Evolutionary conservation across 2,797 vertebrate genomes (phyloP).

Genomic region (Anas bahamensis): DNA sequence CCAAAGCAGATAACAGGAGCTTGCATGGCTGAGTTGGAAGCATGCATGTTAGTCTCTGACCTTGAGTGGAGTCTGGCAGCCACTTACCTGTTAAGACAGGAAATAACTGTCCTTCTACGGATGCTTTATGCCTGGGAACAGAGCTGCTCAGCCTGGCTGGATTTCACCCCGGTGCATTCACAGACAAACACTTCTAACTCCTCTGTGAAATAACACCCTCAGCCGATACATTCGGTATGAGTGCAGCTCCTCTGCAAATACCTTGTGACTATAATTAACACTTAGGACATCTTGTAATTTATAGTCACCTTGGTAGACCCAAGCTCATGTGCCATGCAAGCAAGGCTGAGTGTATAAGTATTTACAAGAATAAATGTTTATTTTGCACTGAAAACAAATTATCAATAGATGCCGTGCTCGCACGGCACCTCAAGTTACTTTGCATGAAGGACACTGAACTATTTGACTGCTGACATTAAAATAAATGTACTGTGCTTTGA

Average conservation of each 20-base stretch:
- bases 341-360: neutral
- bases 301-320: neutral
- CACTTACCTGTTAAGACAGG: constrained; percentile 45
- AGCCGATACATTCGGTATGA: neutral
- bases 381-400: neutral
- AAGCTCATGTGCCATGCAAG: neutral
- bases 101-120: neutral
- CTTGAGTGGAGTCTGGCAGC: constrained; percentile 12
- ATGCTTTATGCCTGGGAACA: neutral
- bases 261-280: neutral
- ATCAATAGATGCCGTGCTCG: neutral
- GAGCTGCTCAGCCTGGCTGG: neutral
- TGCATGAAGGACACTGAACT: neutral
- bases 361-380: neutral
- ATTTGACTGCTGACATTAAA: neutral
- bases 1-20: neutral
- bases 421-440: neutral
- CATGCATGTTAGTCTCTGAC: constrained; percentile 11
- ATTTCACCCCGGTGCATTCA: neutral
- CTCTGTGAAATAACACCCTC: constrained; percentile 10
- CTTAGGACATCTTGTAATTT: neutral
- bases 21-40: neutral
- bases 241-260: neutral
- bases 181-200: neutral
- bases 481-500: neutral